Evolutionary conservation across 2,888 invertebrate species (phyloP).

Genomic region (Ditylenchus weischeri): DNA sequence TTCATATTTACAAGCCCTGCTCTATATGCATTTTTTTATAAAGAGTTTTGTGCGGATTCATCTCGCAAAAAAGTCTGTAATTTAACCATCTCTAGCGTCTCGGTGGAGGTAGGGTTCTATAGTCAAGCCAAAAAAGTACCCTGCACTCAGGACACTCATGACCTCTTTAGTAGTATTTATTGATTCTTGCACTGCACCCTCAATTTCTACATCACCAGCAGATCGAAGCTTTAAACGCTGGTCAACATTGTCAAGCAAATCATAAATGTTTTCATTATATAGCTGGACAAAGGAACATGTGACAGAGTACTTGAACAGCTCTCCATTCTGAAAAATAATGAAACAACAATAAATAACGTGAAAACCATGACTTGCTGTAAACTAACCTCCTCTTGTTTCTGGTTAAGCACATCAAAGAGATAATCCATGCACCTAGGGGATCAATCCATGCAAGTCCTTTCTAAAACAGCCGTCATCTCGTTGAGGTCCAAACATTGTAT

Average conservation of each 20-base stretch:
- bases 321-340: conserved; percentile 52
- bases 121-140: conserved; percentile 25
- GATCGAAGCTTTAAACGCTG: conserved; percentile 11
- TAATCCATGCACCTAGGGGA: conserved; percentile 61
- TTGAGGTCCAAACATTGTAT: conserved; percentile 61
- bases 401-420: conserved; percentile 58
- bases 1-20: too few relatives aligned
- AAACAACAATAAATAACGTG: conserved; percentile 1
- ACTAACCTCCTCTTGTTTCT: conserved; percentile 50
- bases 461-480: conserved; percentile 50
- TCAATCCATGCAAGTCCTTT: conserved; percentile 59
- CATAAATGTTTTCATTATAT: conserved; percentile 61
- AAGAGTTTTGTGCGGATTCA: too few relatives aligned
- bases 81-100: too few relatives aligned
- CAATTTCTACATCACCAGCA: conserved; percentile 13
- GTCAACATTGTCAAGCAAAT: conserved; percentile 24
- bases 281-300: conserved; percentile 61
- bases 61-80: too few relatives aligned
- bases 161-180: conserved; percentile 18
- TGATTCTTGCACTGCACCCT: conserved; percentile 48
- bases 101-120: too few relatives aligned
- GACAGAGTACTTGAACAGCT: conserved; percentile 57
- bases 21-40: too few relatives aligned
- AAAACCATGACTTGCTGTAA: background rate
- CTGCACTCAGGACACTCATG: conserved; percentile 36